phyloP scores from a whole-genome alignment of 64 coral and sea anemone species.

The Trachythela sp. region DNA sequence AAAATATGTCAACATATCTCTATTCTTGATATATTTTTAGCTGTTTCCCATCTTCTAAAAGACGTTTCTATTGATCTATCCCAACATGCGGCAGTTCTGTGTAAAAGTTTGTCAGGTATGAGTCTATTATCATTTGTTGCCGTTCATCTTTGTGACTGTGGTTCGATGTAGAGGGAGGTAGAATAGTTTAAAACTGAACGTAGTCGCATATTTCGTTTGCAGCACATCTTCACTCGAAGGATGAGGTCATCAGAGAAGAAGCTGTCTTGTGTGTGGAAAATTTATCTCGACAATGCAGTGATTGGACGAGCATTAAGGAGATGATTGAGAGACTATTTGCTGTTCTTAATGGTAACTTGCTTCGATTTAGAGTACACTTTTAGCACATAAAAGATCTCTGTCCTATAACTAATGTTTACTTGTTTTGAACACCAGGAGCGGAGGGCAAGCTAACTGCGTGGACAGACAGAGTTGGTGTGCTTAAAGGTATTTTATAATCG shows the following conservation, averaged over 20 bases:
- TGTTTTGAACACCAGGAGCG: no score
- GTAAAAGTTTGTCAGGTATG: slow-evolving; percentile 81
- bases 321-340: slow-evolving; percentile 69
- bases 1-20: not conserved
- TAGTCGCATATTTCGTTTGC: not conserved
- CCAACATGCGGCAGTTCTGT: slow-evolving; percentile 75
- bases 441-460: slow-evolving; percentile 90
- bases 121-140: not conserved
- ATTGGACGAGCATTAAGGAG: slow-evolving; percentile 61
- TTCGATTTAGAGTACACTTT: not conserved
- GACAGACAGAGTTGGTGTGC: slow-evolving; percentile 77
- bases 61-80: slow-evolving; percentile 91
- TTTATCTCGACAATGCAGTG: slow-evolving; percentile 86
- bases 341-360: slow-evolving; percentile 75
- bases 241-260: slow-evolving; percentile 64
- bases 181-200: not conserved
- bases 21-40: slow-evolving; percentile 52
- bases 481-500: slow-evolving; percentile 51
- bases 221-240: slow-evolving; percentile 83
- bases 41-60: not conserved
- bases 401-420: not conserved
- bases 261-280: slow-evolving; percentile 56
- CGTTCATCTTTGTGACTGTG: not conserved
- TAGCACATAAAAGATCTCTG: not conserved
- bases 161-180: not conserved